These are phyloP conservation scores for Thereuonema tuberculata DNA, from an alignment of 1,140 invertebrate species.

Conservation along the genomic window DNA sequence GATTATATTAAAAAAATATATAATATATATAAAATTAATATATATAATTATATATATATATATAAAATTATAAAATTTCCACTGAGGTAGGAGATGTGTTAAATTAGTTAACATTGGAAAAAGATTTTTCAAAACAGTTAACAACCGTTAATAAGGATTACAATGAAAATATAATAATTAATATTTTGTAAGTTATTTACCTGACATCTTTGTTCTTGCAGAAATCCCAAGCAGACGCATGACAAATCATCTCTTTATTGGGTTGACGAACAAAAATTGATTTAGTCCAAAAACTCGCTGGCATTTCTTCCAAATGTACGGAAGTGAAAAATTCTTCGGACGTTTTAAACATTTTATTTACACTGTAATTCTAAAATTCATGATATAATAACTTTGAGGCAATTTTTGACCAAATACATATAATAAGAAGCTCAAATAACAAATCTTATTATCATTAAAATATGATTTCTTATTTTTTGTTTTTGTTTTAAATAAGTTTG, in stretches of 20 bases:
- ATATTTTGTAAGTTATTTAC: too few species aligned
- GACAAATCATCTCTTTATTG: slow-evolving; percentile 53
- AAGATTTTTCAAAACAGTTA: background rate
- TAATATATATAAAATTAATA: too few species aligned
- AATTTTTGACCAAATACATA: too few species aligned
- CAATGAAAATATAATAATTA: slow-evolving; percentile 8
- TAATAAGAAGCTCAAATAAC: too few species aligned
- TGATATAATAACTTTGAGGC: too few species aligned
- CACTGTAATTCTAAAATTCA: too few species aligned
- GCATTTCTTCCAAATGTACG: slow-evolving; percentile 66
- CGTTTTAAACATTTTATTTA: slow-evolving; percentile 66
- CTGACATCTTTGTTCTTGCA: slow-evolving; percentile 65
- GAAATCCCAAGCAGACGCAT: slow-evolving; percentile 85
- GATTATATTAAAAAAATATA: too few species aligned
- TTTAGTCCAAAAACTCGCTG: slow-evolving; percentile 39
- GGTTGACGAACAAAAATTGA: slow-evolving; percentile 38
- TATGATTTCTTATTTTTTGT: too few species aligned
- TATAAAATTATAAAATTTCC: slow-evolving; percentile 54
- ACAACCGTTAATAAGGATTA: slow-evolving; percentile 19
- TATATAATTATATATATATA: slow-evolving; percentile 40
- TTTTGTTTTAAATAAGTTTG: too few species aligned
- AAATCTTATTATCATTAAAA: too few species aligned
- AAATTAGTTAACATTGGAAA: slow-evolving; percentile 25
- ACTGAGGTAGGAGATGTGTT: slow-evolving; percentile 82
- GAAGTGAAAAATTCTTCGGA: slow-evolving; percentile 77